These are phyloP conservation scores for Cygnus olor DNA, from an alignment of 2,797 vertebrate genomes.

Conservation along the genomic window DNA sequence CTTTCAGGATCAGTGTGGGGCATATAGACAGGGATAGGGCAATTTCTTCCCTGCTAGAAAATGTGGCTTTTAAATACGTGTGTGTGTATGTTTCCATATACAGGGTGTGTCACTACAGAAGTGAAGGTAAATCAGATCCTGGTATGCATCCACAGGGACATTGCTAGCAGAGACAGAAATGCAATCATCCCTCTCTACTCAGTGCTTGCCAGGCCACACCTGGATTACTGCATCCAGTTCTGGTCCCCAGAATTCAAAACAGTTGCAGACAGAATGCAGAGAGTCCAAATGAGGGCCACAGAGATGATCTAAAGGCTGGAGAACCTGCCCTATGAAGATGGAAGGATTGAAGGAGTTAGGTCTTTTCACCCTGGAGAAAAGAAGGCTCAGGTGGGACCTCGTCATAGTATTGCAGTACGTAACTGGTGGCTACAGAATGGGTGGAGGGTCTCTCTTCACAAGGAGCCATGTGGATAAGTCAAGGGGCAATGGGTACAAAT, in stretches of 20 bases:
- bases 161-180: not conserved
- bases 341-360: not conserved
- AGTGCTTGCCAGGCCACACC: not conserved
- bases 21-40: not conserved
- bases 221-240: not conserved
- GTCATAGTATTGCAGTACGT: not conserved
- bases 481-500: not conserved
- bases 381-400: not conserved
- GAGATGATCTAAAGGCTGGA: not conserved
- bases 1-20: not conserved
- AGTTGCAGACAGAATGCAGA: not conserved
- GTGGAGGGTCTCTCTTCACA: not conserved
- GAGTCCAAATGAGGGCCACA: not conserved
- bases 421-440: not conserved
- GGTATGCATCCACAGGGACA: not conserved
- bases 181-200: not conserved
- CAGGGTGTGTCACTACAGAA: not conserved
- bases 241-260: not conserved
- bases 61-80: not conserved
- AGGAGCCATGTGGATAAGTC: not conserved
- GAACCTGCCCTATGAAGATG: not conserved
- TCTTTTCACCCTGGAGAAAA: not conserved
- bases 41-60: not conserved
- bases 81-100: not conserved
- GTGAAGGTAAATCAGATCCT: not conserved